Evolutionary conservation across 2,888 invertebrate genomes (phyloP), one percentile per base, ranked within the genome.

Genomic region (Polyommatus icarus): DNA sequence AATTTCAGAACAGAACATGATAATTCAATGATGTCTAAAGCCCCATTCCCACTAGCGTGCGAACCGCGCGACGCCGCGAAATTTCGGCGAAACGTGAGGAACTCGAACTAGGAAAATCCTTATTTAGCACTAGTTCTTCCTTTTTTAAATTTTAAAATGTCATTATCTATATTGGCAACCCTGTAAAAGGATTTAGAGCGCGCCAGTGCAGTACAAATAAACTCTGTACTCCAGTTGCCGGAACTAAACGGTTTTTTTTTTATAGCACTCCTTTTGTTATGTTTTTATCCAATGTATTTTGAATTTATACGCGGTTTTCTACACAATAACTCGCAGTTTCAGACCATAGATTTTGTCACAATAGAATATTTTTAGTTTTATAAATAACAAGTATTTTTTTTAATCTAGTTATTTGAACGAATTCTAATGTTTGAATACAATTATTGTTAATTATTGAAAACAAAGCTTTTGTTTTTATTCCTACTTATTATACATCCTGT

Each of bases 201-300:
- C 67, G 29, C 24, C 32, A 67, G 29, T 67, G 29, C 67, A 32
- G 29, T 67, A 29, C 67, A 67, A 67, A 67, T 67, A 67, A 67
- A 67, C 67, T 61, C 12, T 67, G 12, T 18, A 67, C 67, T 67
- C 67, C 29, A 67, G 18, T 32, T 12, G 61, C 61, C 29, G 67
- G 29, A 67, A 67, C 67, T 67, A 67, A 67, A 32, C 67, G 6
- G 18, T 32, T 67, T 67, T 67, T 67, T 67, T 40, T 46, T 24
- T 10, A 61, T 29, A 67, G 18, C 29, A 67, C 67, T 18, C 18
- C 67, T 67, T 32, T 61, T 61, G 61, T 61, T 61, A 61, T 61
- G 46, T 24, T 24, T 61, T 24, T 61, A 12, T 61, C 61, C 61
- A 61, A 61, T 61, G 24, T 24, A 61, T 61, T 61, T 61, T 61